Conservation (phyloP, 2,888 invertebrate species). For the Petrolisthes manimaculis region DNA sequence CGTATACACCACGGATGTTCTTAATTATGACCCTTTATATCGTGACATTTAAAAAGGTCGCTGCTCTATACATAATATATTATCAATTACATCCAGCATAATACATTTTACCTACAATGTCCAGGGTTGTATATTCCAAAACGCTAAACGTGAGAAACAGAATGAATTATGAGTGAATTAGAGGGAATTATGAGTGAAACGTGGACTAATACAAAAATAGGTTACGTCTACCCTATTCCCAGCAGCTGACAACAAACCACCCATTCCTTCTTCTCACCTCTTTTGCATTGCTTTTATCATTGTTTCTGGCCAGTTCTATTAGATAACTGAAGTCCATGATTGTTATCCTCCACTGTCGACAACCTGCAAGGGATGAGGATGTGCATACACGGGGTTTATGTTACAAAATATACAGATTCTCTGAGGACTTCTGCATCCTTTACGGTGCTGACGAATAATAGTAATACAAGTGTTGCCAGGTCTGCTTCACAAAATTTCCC, state of each 20-base stretch:
- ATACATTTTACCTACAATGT: too few relatives aligned
- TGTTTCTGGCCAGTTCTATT: constrained; percentile 41
- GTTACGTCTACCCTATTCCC: background rate
- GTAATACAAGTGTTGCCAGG: background rate
- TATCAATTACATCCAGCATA: too few relatives aligned
- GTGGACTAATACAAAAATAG: background rate
- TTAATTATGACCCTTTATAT: too few relatives aligned
- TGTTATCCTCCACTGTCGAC: background rate
- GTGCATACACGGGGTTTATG: background rate
- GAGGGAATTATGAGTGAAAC: too few relatives aligned
- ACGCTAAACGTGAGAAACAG: background rate
- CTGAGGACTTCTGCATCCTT: background rate
- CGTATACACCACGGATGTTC: too few relatives aligned
- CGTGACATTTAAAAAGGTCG: too few relatives aligned
- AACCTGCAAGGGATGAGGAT: background rate
- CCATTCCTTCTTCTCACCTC: constrained; percentile 31
- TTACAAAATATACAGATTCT: background rate
- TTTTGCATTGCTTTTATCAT: constrained; percentile 30
- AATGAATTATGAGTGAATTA: too few relatives aligned
- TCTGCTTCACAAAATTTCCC: too few relatives aligned
- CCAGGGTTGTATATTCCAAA: too few relatives aligned
- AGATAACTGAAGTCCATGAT: constrained; percentile 54
- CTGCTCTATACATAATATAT: too few relatives aligned
- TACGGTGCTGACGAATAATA: constrained; percentile 20
- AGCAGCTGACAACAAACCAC: background rate